Conservation (phyloP, 1,140 invertebrate genomes). For the Contarinia nasturtii region DNA sequence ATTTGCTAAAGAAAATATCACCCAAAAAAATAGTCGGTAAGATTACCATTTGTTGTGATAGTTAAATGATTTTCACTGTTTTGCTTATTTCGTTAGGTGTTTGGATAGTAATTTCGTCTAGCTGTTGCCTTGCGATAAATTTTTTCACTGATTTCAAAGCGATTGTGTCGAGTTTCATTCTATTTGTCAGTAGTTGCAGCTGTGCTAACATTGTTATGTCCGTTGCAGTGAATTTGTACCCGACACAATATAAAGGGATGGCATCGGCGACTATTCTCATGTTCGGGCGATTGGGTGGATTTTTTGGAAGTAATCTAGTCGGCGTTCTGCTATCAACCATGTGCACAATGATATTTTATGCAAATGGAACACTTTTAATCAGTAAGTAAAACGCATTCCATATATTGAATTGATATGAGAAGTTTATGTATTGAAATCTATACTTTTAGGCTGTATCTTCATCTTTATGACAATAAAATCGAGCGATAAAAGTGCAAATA, state of each 20-base stretch:
- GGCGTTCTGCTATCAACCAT: not conserved
- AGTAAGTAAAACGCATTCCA: not conserved
- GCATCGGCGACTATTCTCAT: not conserved
- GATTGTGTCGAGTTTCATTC: slow-evolving; percentile 3
- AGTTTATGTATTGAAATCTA: too few species aligned
- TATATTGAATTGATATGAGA: too few species aligned
- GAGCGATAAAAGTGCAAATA: too few species aligned
- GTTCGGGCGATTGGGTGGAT: not conserved
- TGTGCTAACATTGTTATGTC: not conserved
- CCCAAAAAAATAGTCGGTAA: not conserved
- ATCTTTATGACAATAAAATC: too few species aligned
- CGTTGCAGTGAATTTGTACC: not conserved
- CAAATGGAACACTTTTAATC: not conserved
- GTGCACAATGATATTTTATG: not conserved
- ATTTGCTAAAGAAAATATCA: not conserved
- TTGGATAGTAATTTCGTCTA: too few species aligned
- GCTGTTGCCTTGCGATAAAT: not conserved
- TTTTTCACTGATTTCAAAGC: not conserved
- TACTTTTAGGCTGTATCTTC: too few species aligned
- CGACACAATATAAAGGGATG: not conserved
- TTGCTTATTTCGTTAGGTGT: too few species aligned
- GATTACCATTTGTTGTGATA: too few species aligned
- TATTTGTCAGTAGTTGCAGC: slow-evolving; percentile 3
- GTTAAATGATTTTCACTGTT: too few species aligned
- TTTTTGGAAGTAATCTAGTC: not conserved